Conservation (phyloP, 2,797 vertebrate species). For the Melanotaenia trifasciata region DNA sequence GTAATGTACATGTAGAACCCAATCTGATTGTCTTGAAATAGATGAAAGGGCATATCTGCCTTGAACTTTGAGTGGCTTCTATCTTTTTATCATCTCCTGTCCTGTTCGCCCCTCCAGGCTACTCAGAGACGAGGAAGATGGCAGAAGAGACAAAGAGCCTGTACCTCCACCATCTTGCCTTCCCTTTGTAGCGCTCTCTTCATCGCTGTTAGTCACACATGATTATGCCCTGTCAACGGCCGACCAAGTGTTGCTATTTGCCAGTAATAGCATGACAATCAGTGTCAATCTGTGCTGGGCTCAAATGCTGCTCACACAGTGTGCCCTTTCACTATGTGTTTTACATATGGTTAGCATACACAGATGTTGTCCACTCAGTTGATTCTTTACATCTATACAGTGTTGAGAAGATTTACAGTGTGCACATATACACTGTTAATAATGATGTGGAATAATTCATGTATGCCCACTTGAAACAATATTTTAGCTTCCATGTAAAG, state of each 20-base stretch:
- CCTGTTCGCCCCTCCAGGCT: constrained; percentile 64
- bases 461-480: constrained; percentile 53
- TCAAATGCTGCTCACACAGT: constrained; percentile 65
- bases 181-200: constrained; percentile 76
- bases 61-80: constrained; percentile 83
- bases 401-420: constrained; percentile 23
- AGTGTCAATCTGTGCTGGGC: constrained; percentile 71
- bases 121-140: constrained; percentile 73
- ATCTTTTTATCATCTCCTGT: constrained; percentile 79
- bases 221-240: constrained; percentile 81
- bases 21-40: constrained; percentile 82
- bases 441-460: constrained; percentile 29
- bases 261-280: constrained; percentile 85
- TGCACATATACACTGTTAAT: constrained; percentile 34
- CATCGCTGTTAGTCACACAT: constrained; percentile 79
- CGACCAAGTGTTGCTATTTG: constrained; percentile 83
- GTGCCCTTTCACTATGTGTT: constrained; percentile 61
- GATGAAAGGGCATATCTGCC: constrained; percentile 84
- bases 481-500: constrained; percentile 33
- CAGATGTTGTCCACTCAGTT: constrained; percentile 18
- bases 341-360: constrained; percentile 78
- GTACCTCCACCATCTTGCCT: constrained; percentile 70
- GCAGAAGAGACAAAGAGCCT: constrained; percentile 77
- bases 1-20: constrained; percentile 78
- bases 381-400: constrained; percentile 33